Base-by-base conservation (phyloP, 2,113 vertebrate species). In the Carettochelys insculpta region DNA sequence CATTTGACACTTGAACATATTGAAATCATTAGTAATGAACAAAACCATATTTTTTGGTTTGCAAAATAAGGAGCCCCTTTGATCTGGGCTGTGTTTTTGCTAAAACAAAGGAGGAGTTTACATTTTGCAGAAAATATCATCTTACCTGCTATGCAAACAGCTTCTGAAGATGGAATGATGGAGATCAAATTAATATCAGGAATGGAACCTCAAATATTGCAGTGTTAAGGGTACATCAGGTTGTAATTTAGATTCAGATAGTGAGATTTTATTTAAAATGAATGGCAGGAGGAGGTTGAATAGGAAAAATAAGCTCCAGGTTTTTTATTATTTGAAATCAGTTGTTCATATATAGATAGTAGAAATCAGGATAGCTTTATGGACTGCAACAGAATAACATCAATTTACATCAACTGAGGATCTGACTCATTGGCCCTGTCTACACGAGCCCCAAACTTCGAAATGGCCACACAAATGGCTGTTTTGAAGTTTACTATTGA, bases 131-230 rank as follows among this genome's bases (percentile, higher is more conserved):
- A 83, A 38, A 76, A 48, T 80, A 45, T 82, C 56, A 76, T 34
- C 3, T 43, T 81, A 89, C 88, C 88, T 95, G 96, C 87, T 80
- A 73, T 52, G 58, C 84, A 61, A 82, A 77, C 27, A 91, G 75
- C 73, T 82, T 80, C 82, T 53, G 31, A n/a, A 88, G 16, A 9
- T n/a, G 86, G 52, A 88, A 85, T 71, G 91, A 88, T 77, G 5
- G 54, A 2, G 27, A 71, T 73, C 17, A 88, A 88, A 91, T 95
- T 84, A 90, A 88, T 86, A 90, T 12, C 6, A 92, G 56, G 89
- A 94, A 85, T 82, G 52, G 29, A 80, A 93, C 19, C 82, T 24
- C n/a, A 53, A 2, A 25, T n/a, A 83, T 81, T 79, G 87, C 90
- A 87, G 75, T 3, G 25, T 1, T 54, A 84, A 80, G 3, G 29